Percentiles rank a stretch among this genome's conserved stretches.
Conservation (phyloP, 2,113 vertebrate genomes). For the Ploceus nigricollis region DNA sequence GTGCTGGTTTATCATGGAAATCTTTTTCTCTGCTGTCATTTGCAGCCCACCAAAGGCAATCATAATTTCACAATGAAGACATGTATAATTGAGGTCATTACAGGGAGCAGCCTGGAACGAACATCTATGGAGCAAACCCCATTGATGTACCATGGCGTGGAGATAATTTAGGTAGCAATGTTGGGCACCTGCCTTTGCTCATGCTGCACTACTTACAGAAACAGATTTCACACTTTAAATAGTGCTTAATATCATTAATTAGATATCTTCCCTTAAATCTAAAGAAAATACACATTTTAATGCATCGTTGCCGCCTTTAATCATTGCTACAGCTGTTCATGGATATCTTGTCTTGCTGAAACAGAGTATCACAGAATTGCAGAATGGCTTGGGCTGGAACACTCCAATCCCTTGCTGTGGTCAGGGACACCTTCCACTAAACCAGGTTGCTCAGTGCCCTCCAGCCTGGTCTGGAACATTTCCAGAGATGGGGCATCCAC, state of each 20-base stretch:
- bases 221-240: background rate
- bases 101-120: constrained; percentile 49
- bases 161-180: constrained; percentile 37
- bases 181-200: background rate
- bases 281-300: constrained; percentile 7
- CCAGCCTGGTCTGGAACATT: background rate
- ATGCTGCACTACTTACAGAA: background rate
- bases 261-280: constrained; percentile 18
- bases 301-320: background rate
- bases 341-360: background rate
- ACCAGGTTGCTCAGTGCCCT: background rate
- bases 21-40: constrained; percentile 47
- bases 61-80: constrained; percentile 69
- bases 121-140: constrained; percentile 47
- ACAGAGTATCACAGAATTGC: background rate
- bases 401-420: background rate
- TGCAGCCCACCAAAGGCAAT: constrained; percentile 58
- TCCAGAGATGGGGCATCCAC: background rate
- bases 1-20: constrained; percentile 59
- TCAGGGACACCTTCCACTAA: background rate
- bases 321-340: background rate
- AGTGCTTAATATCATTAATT: constrained; percentile 30
- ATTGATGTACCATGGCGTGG: constrained; percentile 14
- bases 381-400: background rate
- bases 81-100: constrained; percentile 72